Conservation (phyloP, 2,113 vertebrate genomes). For the Pelmatolapia mariae region DNA sequence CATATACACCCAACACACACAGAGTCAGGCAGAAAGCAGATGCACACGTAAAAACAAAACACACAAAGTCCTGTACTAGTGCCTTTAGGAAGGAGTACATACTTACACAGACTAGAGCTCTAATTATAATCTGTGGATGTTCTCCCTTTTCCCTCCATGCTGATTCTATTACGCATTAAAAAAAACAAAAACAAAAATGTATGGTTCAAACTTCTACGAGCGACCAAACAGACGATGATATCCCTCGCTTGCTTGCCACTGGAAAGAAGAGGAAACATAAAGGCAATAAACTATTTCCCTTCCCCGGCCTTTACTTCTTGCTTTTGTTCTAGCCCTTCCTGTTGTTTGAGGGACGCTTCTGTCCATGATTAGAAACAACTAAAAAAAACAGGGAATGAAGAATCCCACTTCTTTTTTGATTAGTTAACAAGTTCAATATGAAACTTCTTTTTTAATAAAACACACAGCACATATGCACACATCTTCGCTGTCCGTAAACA, state of each 20-base stretch:
- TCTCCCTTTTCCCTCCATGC: not conserved
- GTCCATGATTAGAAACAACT: not conserved
- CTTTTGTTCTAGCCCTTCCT: slow-evolving; percentile 41
- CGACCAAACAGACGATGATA: not conserved
- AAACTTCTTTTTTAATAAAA: not conserved
- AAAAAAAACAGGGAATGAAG: not conserved
- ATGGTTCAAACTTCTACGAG: not conserved
- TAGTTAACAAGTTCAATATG: not conserved
- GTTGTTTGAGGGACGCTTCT: not conserved
- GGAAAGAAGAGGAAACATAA: not conserved
- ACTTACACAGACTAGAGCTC: not conserved
- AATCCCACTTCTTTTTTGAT: not conserved
- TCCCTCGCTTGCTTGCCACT: not conserved
- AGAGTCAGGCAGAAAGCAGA: not conserved
- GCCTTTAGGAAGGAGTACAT: not conserved
- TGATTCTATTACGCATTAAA: not conserved
- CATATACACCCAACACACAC: not conserved
- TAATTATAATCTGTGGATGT: not conserved
- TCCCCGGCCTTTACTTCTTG: not conserved
- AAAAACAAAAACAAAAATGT: not conserved
- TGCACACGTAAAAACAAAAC: not conserved
- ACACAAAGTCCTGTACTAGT: not conserved
- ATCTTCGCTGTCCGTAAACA: not conserved
- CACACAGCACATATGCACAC: not conserved
- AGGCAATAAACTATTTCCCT: not conserved